phyloP scores from a whole-genome alignment of 2,797 vertebrate species.

The Xiphophorus birchmanni region DNA sequence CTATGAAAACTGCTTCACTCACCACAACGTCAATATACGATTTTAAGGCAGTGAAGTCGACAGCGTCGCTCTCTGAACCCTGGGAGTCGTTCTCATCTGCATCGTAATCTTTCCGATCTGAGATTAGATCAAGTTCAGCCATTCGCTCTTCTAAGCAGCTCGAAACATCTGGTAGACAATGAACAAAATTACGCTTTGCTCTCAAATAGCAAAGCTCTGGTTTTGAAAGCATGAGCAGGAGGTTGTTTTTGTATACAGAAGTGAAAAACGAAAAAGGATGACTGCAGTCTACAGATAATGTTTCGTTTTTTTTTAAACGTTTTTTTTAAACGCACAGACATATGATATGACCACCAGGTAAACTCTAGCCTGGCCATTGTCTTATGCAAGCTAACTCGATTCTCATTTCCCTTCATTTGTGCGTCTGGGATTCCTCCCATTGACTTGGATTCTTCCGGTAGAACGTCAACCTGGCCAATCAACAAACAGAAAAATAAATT shows the following conservation, averaged over 20 bases:
- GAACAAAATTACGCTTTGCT: background rate
- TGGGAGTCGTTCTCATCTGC: slow-evolving; percentile 39
- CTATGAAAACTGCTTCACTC: slow-evolving; percentile 49
- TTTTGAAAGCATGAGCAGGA: background rate
- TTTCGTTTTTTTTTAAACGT: background rate
- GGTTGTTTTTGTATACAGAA: background rate
- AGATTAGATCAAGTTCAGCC: slow-evolving; percentile 51
- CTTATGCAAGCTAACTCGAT: no score
- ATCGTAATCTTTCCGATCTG: slow-evolving; percentile 37
- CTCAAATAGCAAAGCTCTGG: background rate
- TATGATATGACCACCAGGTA: background rate
- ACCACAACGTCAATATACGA: slow-evolving; percentile 72
- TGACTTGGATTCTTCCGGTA: no score
- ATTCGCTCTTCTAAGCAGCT: slow-evolving; percentile 73
- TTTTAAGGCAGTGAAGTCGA: slow-evolving; percentile 60
- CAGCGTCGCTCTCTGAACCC: slow-evolving; percentile 41
- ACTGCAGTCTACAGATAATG: background rate
- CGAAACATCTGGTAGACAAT: slow-evolving; percentile 40
- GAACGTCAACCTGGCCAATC: no score
- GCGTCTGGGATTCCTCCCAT: no score
- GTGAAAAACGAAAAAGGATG: background rate
- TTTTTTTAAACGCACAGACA: background rate
- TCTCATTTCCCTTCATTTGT: no score
- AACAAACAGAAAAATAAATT: no score
- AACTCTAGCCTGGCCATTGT: background rate